phyloP scores from a whole-genome alignment of 2,888 invertebrate species.

The Spodoptera picta region DNA sequence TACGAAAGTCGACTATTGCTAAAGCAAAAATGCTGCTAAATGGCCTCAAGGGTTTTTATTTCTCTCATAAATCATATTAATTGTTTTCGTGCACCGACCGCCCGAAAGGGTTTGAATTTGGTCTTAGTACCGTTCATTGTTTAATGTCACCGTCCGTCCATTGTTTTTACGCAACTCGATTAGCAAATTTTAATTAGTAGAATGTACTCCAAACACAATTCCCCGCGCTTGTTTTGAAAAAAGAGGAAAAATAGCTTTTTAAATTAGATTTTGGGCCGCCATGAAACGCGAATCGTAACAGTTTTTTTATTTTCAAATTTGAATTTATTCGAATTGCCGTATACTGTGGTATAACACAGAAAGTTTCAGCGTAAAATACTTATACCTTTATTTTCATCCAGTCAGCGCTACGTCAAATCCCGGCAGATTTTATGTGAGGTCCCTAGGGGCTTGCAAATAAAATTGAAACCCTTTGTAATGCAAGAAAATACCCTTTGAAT shows the following conservation, averaged over 20 bases:
- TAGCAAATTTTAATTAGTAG: conserved; percentile 57
- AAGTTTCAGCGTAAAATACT: conserved; percentile 43
- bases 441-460: conserved; percentile 68
- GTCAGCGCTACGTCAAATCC: conserved; percentile 64
- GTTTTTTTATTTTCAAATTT: conserved; percentile 39
- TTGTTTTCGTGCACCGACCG: conserved; percentile 76
- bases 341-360: conserved; percentile 36
- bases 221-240: conserved; percentile 1
- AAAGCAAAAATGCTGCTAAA: conserved; percentile 80
- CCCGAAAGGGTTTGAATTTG: conserved; percentile 70
- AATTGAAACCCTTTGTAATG: conserved; percentile 70
- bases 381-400: conserved; percentile 57
- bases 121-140: conserved; percentile 58
- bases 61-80: conserved; percentile 84
- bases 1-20: conserved; percentile 77
- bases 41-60: conserved; percentile 83
- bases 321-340: conserved; percentile 32
- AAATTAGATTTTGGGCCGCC: conserved; percentile 28
- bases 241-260: conserved; percentile 17
- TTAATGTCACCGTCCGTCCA: conserved; percentile 59
- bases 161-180: conserved; percentile 60
- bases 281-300: conserved; percentile 19
- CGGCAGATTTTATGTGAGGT: conserved; percentile 57
- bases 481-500: conserved; percentile 65
- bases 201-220: conserved; percentile 27